phyloP scores from a whole-genome alignment of 2,113 vertebrate species.

The Ameiurus melas region DNA sequence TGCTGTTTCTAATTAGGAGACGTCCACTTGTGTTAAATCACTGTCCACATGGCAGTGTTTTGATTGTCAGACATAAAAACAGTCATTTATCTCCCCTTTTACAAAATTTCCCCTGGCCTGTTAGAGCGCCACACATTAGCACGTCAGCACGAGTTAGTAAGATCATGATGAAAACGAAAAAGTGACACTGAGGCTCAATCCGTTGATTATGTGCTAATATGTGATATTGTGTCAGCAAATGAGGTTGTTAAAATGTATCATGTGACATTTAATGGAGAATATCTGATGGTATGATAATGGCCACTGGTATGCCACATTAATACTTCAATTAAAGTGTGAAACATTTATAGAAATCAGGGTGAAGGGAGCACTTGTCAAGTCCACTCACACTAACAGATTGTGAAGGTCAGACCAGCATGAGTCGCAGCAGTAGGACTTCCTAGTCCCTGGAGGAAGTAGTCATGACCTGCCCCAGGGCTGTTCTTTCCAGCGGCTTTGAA shows the following conservation, averaged over 20 bases:
- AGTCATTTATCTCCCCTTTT: neutral
- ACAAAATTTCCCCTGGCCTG: neutral
- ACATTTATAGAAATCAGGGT: conserved; percentile 10
- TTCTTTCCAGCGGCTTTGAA: neutral
- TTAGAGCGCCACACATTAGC: neutral
- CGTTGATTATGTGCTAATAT: neutral
- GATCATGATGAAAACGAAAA: neutral
- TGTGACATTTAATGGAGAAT: neutral
- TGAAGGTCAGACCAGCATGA: neutral
- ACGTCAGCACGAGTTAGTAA: neutral
- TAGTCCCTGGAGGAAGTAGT: neutral
- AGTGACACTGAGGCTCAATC: neutral
- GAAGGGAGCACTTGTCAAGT: neutral
- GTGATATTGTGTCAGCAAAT: neutral
- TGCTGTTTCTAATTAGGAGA: conserved; percentile 27
- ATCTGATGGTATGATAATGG: neutral
- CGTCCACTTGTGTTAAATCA: neutral
- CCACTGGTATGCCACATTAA: neutral
- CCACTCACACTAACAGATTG: conserved; percentile 4
- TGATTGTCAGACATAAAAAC: neutral
- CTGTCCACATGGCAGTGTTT: neutral
- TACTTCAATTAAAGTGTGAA: neutral
- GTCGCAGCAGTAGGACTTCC: neutral
- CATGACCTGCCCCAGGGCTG: neutral
- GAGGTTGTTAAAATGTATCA: neutral